phyloP scores from a whole-genome alignment of 2,113 vertebrate species.

The Telmatochromis sp. region DNA sequence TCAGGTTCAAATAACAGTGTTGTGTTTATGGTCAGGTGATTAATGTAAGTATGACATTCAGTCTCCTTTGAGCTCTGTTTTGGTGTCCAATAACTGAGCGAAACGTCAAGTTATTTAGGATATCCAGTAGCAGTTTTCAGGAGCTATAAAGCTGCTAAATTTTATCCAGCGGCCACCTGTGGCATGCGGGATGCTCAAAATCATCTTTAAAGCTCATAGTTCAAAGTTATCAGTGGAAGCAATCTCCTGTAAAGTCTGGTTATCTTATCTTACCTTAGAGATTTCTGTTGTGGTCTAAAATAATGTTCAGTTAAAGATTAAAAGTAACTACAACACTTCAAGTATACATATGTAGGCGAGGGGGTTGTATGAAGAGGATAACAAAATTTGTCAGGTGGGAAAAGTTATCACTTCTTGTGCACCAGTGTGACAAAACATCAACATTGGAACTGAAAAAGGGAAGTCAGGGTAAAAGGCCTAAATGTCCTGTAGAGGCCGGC shows the following conservation, averaged over 20 bases:
- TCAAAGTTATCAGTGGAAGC: neutral
- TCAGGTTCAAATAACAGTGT: neutral
- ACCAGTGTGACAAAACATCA: rapidly evolving
- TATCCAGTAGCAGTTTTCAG: neutral
- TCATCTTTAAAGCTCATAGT: neutral
- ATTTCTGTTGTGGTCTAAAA: neutral
- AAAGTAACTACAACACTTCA: neutral
- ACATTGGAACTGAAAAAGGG: neutral
- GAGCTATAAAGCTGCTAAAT: neutral
- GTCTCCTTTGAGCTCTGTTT: neutral
- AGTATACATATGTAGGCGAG: neutral
- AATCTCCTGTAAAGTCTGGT: neutral
- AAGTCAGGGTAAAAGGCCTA: neutral
- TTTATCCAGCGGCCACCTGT: rapidly evolving
- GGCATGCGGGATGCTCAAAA: neutral
- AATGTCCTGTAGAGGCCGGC: neutral
- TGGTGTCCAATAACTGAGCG: rapidly evolving
- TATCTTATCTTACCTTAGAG: neutral
- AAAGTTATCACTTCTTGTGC: neutral
- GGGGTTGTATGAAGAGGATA: neutral
- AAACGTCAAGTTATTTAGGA: rapidly evolving
- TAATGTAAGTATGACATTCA: neutral
- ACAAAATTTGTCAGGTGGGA: neutral
- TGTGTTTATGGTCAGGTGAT: neutral
- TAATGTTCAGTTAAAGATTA: neutral